A percentile compares a stretch with the other conserved stretches of the same genome.
phyloP scores from a whole-genome alignment of 2,797 vertebrate genomes.

The Sebastes itinus region DNA sequence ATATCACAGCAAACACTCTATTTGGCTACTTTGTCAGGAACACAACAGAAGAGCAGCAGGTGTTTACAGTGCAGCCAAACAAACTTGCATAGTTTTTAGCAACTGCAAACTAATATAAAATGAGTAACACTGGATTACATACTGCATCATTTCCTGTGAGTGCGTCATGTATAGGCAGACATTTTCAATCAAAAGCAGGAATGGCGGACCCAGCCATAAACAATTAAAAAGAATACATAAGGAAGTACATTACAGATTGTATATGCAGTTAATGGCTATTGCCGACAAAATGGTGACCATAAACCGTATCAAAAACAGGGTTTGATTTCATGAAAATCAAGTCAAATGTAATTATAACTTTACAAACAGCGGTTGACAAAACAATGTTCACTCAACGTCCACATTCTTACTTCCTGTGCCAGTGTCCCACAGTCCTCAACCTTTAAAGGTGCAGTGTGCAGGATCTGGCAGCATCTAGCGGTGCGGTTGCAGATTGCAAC shows the following conservation, averaged over 20 bases:
- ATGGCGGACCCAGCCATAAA: background rate
- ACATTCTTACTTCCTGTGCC: no score
- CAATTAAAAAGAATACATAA: background rate
- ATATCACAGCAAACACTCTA: background rate
- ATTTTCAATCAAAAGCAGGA: background rate
- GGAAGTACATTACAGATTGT: background rate
- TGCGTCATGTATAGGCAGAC: background rate
- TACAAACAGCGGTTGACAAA: no score
- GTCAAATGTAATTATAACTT: no score
- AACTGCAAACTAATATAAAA: background rate
- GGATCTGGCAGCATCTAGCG: no score
- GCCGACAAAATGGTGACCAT: background rate
- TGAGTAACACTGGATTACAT: background rate
- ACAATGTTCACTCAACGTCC: no score
- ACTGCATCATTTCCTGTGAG: background rate
- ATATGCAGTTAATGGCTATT: background rate
- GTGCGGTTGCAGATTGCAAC: no score
- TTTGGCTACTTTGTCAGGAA: background rate
- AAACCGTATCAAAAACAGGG: background rate
- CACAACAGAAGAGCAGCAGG: background rate
- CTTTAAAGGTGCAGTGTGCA: no score
- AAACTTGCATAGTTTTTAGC: no score
- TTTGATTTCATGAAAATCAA: background rate
- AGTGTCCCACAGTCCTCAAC: no score
- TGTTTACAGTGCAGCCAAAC: background rate